A percentile compares a stretch with the other conserved stretches of the same genome.
Evolutionary conservation across 2,113 vertebrate species (phyloP).

Genomic region (Scytalopus superciliaris): DNA sequence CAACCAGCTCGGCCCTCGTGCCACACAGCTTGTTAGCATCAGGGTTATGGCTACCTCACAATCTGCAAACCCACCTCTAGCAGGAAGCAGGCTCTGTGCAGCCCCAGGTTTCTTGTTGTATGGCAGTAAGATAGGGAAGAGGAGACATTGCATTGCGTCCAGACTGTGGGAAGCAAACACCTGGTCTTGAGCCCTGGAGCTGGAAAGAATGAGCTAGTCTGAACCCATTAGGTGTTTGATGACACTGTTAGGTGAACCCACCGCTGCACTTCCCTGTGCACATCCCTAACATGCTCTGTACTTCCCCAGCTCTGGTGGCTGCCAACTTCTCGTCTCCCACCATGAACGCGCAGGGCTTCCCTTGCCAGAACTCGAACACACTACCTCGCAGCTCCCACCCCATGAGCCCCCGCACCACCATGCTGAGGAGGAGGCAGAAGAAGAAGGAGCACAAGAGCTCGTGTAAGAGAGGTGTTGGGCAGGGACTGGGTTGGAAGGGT

Average conservation of each 20-base stretch:
- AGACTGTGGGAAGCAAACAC: neutral
- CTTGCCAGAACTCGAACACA: conserved; percentile 86
- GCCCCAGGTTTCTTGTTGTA: neutral
- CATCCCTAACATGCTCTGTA: rapidly evolving
- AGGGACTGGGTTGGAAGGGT: neutral
- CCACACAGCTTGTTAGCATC: neutral
- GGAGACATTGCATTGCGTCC: neutral
- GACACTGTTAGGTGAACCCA: neutral
- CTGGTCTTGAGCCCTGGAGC: neutral
- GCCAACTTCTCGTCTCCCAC: conserved; percentile 89
- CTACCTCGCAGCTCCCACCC: conserved; percentile 84
- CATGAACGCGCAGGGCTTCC: conserved; percentile 83
- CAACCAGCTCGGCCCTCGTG: neutral
- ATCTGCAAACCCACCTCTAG: neutral
- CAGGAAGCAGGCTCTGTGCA: neutral
- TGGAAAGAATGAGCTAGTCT: neutral
- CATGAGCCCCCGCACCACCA: conserved; percentile 85
- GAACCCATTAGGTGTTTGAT: neutral
- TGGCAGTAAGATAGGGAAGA: neutral
- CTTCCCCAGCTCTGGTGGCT: conserved; percentile 84
- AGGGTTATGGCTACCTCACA: neutral
- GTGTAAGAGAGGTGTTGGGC: conserved; percentile 67
- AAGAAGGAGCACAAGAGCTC: conserved; percentile 93
- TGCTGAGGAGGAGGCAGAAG: conserved; percentile 84
- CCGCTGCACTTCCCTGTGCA: neutral